phyloP scores from a whole-genome alignment of 2,113 vertebrate genomes.

The Columba livia region DNA sequence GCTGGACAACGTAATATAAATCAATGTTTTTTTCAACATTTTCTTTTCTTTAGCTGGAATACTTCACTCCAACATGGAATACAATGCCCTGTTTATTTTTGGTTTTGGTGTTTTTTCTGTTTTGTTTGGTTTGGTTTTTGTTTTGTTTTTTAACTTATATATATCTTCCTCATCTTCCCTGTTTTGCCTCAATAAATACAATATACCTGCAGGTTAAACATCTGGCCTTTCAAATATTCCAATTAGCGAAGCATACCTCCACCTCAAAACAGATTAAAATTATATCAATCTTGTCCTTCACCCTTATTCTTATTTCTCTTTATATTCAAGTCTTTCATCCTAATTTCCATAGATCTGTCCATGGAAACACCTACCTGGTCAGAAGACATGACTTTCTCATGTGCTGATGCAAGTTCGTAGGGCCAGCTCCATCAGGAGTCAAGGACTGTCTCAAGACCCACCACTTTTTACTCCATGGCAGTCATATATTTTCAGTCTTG shows the following conservation, averaged over 20 bases:
- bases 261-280: background rate
- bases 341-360: background rate
- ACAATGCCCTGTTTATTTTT: fast-evolving
- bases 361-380: background rate
- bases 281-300: background rate
- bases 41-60: background rate
- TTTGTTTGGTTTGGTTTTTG: background rate
- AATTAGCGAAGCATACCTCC: background rate
- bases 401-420: background rate
- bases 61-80: background rate
- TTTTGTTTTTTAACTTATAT: background rate
- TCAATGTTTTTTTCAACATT: background rate
- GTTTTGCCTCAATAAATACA: background rate
- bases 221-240: background rate
- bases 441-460: background rate
- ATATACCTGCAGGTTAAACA: fast-evolving
- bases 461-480: background rate
- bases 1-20: background rate
- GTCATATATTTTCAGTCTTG: background rate
- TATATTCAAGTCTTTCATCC: background rate
- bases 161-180: background rate
- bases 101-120: too few relatives aligned
- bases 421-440: background rate
- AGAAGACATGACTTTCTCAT: background rate
- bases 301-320: background rate